A percentile compares a stretch with the other conserved stretches of the same genome.
These are phyloP conservation scores for Cynocephalus volans DNA, from an alignment of 2,113 vertebrate species.

Conservation along the genomic window DNA sequence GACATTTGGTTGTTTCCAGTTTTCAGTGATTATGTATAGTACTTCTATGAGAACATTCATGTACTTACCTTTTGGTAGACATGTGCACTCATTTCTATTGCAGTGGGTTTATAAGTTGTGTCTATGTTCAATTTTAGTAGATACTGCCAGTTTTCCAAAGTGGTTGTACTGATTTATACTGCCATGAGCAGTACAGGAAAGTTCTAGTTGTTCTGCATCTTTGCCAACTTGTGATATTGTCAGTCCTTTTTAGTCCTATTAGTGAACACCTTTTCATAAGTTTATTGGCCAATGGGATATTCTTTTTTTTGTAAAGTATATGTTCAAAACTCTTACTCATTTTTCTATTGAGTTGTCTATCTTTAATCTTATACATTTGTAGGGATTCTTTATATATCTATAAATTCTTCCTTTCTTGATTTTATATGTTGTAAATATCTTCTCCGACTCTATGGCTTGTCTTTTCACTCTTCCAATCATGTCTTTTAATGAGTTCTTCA, in stretches of 20 bases:
- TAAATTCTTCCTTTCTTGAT: neutral
- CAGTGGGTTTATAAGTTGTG: rapidly evolving
- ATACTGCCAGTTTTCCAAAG: neutral
- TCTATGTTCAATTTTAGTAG: neutral
- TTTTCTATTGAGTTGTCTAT: neutral
- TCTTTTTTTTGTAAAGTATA: neutral
- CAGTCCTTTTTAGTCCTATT: neutral
- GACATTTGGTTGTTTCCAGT: neutral
- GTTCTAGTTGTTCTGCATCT: neutral
- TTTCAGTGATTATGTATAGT: rapidly evolving
- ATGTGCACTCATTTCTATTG: rapidly evolving
- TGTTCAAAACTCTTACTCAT: neutral
- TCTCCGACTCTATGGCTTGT: no score
- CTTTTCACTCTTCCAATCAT: neutral
- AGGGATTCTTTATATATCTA: neutral
- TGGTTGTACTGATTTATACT: rapidly evolving
- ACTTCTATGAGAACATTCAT: rapidly evolving
- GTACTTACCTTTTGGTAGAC: neutral
- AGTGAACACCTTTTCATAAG: neutral
- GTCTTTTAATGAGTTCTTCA: neutral
- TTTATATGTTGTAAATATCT: neutral
- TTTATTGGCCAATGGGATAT: no score
- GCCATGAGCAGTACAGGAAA: no score
- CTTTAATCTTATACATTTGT: neutral
- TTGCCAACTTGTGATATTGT: neutral